A percentile compares a stretch with the other conserved stretches of the same genome.
Evolutionary conservation across 2,888 invertebrate species (phyloP).

Genomic region (Idaea dimidiata): DNA sequence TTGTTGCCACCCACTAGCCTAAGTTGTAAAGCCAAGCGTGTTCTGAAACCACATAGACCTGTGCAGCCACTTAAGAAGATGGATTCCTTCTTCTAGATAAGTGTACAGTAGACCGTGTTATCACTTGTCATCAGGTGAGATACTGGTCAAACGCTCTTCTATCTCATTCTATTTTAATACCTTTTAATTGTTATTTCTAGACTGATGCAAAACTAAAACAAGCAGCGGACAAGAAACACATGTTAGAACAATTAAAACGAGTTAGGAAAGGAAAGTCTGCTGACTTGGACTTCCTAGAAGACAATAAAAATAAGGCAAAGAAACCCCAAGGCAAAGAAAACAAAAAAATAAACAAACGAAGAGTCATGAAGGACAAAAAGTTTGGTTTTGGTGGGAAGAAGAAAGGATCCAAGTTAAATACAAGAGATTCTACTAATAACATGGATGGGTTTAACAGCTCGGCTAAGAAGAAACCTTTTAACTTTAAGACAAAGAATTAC

Average conservation of each 20-base stretch:
- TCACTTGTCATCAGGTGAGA: too few species aligned
- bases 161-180: too few species aligned
- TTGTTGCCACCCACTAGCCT: too few species aligned
- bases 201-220: constrained; percentile 91
- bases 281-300: constrained; percentile 90
- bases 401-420: constrained; percentile 92
- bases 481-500: constrained; percentile 66
- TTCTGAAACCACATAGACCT: too few species aligned
- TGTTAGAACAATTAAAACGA: constrained; percentile 95
- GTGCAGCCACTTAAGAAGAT: too few species aligned
- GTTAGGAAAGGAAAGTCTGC: constrained; percentile 91
- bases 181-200: constrained; percentile 60
- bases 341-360: constrained; percentile 65
- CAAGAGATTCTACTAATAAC: constrained; percentile 87
- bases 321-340: constrained; percentile 48
- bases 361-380: constrained; percentile 89
- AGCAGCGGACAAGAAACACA: constrained; percentile 93
- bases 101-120: too few species aligned
- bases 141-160: too few species aligned
- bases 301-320: constrained; percentile 66
- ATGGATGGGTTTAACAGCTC: constrained; percentile 81
- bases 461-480: constrained; percentile 56
- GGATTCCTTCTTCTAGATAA: too few species aligned
- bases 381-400: constrained; percentile 98
- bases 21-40: too few species aligned